These are phyloP conservation scores for Nothocercus julius DNA, from an alignment of 2,113 vertebrate species.

Conservation along the genomic window DNA sequence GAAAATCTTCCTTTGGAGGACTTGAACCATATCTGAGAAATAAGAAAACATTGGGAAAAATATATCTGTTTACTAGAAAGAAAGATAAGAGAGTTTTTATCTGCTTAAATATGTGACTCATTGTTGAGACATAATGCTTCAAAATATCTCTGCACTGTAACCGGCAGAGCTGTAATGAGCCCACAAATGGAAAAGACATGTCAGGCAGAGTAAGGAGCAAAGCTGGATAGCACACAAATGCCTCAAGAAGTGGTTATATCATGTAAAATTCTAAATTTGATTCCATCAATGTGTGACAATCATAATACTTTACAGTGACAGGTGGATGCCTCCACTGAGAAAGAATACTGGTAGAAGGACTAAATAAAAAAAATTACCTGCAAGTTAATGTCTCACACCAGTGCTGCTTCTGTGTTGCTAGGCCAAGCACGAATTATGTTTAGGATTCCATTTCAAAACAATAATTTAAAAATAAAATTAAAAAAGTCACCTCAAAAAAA, in stretches of 20 bases:
- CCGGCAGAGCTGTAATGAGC: background rate
- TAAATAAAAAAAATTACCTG: background rate
- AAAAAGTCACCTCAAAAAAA: background rate
- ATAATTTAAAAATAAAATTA: background rate
- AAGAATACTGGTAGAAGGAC: background rate
- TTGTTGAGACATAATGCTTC: background rate
- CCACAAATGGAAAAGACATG: background rate
- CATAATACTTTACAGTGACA: background rate
- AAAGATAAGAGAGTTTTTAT: accelerated
- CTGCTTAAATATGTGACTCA: background rate
- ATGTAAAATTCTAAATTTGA: background rate
- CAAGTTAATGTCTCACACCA: background rate
- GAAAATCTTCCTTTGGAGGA: background rate
- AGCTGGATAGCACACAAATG: background rate
- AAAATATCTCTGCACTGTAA: background rate
- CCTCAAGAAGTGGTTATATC: background rate
- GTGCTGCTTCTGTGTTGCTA: no score
- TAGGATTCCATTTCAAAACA: background rate
- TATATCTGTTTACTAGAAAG: background rate
- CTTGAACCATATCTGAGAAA: background rate
- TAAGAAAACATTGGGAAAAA: background rate
- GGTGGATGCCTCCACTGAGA: background rate
- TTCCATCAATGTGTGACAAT: background rate
- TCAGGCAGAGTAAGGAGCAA: accelerated
- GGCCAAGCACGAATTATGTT: background rate